phyloP scores from a whole-genome alignment of 2,113 vertebrate species.

The Clinocottus analis region DNA sequence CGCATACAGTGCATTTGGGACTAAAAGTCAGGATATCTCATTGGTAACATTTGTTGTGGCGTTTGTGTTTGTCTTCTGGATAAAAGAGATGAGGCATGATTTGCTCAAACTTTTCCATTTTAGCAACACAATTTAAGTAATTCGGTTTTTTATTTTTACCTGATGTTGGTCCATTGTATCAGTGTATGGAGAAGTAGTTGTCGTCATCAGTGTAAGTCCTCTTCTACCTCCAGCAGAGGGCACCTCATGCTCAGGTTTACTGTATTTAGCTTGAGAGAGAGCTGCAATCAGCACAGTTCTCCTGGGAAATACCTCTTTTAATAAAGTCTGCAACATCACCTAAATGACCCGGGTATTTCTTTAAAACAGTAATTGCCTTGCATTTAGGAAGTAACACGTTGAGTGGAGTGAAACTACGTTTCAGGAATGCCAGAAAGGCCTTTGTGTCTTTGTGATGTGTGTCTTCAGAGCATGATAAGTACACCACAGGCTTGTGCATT shows the following conservation, averaged over 20 bases:
- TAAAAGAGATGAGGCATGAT: neutral
- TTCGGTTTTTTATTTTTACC: slow-evolving; percentile 8
- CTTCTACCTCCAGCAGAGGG: slow-evolving; percentile 49
- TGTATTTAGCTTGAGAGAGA: neutral
- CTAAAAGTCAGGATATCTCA: neutral
- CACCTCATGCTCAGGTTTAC: slow-evolving; percentile 22
- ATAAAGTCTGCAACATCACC: neutral
- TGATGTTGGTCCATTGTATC: neutral
- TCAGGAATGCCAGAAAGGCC: neutral
- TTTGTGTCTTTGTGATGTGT: slow-evolving; percentile 17
- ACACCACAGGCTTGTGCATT: neutral
- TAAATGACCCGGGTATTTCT: neutral
- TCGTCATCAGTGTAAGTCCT: neutral
- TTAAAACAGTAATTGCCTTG: neutral
- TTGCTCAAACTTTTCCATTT: neutral
- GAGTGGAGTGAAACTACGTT: neutral
- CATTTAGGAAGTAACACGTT: neutral
- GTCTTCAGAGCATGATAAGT: slow-evolving; percentile 38
- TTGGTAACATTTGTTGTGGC: neutral
- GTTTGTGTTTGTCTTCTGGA: neutral
- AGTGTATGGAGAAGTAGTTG: neutral
- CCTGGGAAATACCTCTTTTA: neutral
- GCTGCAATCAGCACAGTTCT: neutral
- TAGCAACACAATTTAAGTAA: neutral
- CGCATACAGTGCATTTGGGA: neutral